Conservation (phyloP, 2,888 invertebrate genomes). For the Xestia rhomboidea region DNA sequence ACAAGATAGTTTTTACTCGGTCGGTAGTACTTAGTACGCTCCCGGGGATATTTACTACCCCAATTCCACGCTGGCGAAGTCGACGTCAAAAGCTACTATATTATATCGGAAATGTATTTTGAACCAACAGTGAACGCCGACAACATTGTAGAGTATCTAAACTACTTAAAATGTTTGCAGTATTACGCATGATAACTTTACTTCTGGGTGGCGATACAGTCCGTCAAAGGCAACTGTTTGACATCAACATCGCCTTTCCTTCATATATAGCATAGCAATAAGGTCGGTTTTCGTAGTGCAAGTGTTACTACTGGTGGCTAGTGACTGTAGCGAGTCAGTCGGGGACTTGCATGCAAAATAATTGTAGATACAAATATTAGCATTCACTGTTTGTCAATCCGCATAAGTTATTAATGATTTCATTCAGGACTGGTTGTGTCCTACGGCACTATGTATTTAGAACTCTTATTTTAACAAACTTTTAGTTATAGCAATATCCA, state of each 20-base stretch:
- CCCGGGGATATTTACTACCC: no score
- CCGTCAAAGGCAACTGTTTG: not conserved
- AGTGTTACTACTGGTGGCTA: not conserved
- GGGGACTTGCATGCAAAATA: constrained; percentile 28
- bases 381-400: constrained; percentile 52
- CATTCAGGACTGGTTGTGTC: constrained; percentile 16
- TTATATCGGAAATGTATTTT: not conserved
- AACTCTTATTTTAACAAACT: not conserved
- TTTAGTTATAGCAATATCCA: not conserved
- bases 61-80: no score
- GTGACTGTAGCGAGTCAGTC: not conserved
- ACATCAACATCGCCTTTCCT: not conserved
- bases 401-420: constrained; percentile 42
- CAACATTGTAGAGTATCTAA: constrained; percentile 3
- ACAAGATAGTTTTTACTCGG: no score
- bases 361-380: constrained; percentile 29
- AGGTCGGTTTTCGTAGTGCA: constrained; percentile 4
- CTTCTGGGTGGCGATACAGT: constrained; percentile 42
- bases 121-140: not conserved
- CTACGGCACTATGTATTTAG: not conserved
- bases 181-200: constrained; percentile 21
- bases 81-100: no score
- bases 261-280: not conserved
- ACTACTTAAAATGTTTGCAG: constrained; percentile 26
- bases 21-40: no score